These are phyloP conservation scores for Motacilla tschutschensis DNA, from an alignment of 2,113 vertebrate species.

Conservation along the genomic window DNA sequence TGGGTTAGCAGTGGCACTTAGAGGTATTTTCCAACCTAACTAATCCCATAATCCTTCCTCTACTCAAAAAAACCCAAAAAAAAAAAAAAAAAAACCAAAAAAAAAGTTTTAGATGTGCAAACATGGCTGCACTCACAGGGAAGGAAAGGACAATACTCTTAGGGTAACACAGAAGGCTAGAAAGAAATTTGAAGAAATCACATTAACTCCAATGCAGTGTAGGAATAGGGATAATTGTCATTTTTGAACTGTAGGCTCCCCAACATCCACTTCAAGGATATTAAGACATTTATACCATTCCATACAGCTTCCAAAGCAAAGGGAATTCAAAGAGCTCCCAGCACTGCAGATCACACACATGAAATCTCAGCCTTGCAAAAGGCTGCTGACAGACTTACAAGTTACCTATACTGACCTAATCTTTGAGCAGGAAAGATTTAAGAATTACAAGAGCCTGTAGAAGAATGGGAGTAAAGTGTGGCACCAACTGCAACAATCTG, in stretches of 20 bases:
- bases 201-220: not conserved
- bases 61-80: not conserved
- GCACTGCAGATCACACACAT: not conserved
- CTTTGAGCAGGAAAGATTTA: not conserved
- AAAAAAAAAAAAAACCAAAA: too few relatives aligned
- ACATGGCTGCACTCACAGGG: not conserved
- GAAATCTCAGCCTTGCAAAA: not conserved
- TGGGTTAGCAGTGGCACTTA: not conserved
- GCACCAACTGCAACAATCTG: not conserved
- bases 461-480: not conserved
- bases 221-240: not conserved
- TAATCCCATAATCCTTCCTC: not conserved
- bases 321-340: not conserved
- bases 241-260: not conserved
- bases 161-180: not conserved
- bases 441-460: not conserved
- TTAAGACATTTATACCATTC: not conserved
- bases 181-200: not conserved
- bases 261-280: not conserved
- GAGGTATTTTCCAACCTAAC: not conserved
- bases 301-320: not conserved
- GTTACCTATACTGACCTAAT: not conserved
- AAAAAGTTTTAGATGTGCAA: not conserved
- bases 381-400: not conserved
- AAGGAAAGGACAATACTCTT: not conserved